A percentile compares a stretch with the other conserved stretches of the same genome.
Evolutionary conservation across 1,140 invertebrate genomes (phyloP).

Genomic region (Dendrolimus kikuchii): DNA sequence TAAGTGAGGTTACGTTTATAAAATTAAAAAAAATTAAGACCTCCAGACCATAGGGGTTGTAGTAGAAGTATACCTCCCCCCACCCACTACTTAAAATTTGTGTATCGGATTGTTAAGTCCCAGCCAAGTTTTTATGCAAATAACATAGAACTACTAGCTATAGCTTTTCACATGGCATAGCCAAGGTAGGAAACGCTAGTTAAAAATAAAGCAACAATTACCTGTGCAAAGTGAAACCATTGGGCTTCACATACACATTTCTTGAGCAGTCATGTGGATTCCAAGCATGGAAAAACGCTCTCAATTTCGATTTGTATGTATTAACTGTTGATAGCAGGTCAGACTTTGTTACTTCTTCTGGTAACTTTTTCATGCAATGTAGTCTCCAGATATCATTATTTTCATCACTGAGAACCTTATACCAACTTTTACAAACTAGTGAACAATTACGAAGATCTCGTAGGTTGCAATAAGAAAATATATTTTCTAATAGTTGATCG

Average conservation of each 20-base stretch:
- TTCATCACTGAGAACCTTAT: slow-evolving; percentile 91
- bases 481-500: slow-evolving; percentile 89
- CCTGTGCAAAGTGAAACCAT: slow-evolving; percentile 97
- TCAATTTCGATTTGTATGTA: slow-evolving; percentile 94
- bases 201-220: slow-evolving; percentile 12
- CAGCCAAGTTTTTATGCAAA: too few relatives aligned
- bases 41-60: too few relatives aligned
- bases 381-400: slow-evolving; percentile 96
- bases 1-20: too few relatives aligned
- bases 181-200: slow-evolving; percentile 3
- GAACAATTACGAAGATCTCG: slow-evolving; percentile 91
- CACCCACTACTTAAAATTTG: too few relatives aligned
- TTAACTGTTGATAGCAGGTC: slow-evolving; percentile 91
- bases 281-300: slow-evolving; percentile 97
- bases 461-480: slow-evolving; percentile 94
- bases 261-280: slow-evolving; percentile 97
- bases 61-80: too few relatives aligned
- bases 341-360: slow-evolving; percentile 93
- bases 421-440: slow-evolving; percentile 95
- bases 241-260: slow-evolving; percentile 97
- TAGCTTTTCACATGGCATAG: too few relatives aligned
- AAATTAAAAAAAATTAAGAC: too few relatives aligned
- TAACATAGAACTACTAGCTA: too few relatives aligned
- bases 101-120: too few relatives aligned
- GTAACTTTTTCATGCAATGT: slow-evolving; percentile 90